A percentile compares a stretch with the other conserved stretches of the same genome.
Conservation (phyloP, 2,113 vertebrate genomes). For the Limanda limanda region DNA sequence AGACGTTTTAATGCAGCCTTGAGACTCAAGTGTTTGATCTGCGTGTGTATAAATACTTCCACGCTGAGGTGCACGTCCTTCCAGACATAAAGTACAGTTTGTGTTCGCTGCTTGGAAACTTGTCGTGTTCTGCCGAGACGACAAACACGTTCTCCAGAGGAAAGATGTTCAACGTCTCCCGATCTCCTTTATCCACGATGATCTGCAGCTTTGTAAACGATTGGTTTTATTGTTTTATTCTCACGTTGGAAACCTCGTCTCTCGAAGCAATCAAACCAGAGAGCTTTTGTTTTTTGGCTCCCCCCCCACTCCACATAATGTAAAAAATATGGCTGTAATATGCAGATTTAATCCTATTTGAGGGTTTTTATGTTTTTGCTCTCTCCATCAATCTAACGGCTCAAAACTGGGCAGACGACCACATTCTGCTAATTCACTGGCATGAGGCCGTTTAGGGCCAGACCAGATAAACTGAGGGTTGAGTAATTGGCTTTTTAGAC, state of each 20-base stretch:
- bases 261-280: background rate
- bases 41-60: background rate
- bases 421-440: conserved; percentile 34
- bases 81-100: too few species aligned
- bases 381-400: conserved; percentile 48
- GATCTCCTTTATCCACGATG: too few species aligned
- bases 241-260: background rate
- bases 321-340: conserved; percentile 48
- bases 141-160: too few species aligned
- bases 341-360: conserved; percentile 35
- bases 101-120: too few species aligned
- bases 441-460: background rate
- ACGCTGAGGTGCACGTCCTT: background rate
- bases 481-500: background rate
- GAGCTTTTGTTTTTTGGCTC: conserved; percentile 2
- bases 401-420: conserved; percentile 21
- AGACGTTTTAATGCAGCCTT: background rate
- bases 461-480: conserved; percentile 25
- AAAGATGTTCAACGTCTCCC: too few species aligned
- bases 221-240: too few species aligned
- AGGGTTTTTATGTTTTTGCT: background rate
- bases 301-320: conserved; percentile 20
- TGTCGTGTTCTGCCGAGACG: too few species aligned
- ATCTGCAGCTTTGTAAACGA: too few species aligned
- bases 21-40: background rate